A percentile compares a stretch with the other conserved stretches of the same genome.
phyloP scores from a whole-genome alignment of 2,113 vertebrate genomes.

The Elephantulus edwardii region DNA sequence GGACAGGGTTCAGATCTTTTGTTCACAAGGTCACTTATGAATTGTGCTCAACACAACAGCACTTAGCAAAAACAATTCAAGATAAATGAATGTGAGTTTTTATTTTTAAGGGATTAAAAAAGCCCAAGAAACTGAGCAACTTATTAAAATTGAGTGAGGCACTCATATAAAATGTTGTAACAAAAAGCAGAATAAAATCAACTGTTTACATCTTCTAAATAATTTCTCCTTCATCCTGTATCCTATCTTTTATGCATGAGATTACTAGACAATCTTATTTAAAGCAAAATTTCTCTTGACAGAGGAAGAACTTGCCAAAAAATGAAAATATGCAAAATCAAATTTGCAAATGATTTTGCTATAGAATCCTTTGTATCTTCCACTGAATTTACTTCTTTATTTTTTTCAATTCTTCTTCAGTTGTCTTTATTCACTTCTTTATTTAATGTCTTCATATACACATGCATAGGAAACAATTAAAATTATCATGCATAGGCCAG shows the following conservation, averaged over 20 bases:
- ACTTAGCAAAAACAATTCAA: neutral
- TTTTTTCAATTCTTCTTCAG: too few relatives aligned
- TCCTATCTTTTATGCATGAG: neutral
- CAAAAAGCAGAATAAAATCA: neutral
- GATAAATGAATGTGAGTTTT: neutral
- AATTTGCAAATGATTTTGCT: neutral
- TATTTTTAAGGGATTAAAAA: neutral
- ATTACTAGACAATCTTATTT: neutral
- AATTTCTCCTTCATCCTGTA: neutral
- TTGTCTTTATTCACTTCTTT: too few relatives aligned
- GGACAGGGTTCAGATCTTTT: too few relatives aligned
- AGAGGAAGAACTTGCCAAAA: neutral
- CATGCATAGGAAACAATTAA: too few relatives aligned
- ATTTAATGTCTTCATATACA: too few relatives aligned
- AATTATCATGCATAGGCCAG: too few relatives aligned
- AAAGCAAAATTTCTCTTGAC: neutral
- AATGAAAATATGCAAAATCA: neutral
- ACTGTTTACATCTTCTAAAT: neutral
- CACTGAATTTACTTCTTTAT: neutral
- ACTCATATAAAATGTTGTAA: neutral
- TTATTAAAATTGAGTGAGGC: neutral
- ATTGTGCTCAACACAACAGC: too few relatives aligned
- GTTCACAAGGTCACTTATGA: too few relatives aligned
- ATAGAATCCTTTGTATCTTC: conserved; percentile 5
- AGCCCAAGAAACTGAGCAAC: too few relatives aligned